phyloP scores from a whole-genome alignment of 2,113 vertebrate genomes.

The Uropsilus gracilis region DNA sequence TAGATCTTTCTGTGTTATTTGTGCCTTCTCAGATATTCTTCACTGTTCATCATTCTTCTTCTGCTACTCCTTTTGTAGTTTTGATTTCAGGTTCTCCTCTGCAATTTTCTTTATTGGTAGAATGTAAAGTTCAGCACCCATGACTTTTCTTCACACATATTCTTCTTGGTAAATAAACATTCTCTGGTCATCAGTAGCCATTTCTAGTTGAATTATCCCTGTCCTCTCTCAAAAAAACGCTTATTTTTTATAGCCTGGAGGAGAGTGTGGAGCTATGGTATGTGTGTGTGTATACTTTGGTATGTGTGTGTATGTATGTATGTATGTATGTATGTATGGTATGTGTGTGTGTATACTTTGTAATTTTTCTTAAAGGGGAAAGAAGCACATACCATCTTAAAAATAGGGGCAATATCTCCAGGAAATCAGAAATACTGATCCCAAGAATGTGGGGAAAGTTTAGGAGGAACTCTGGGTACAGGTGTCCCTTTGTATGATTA shows the following conservation, averaged over 20 bases:
- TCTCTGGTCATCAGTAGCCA: background rate
- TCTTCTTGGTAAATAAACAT: background rate
- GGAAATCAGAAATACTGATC: slow-evolving; percentile 16
- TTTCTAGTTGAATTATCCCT: background rate
- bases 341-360: background rate
- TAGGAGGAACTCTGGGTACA: background rate
- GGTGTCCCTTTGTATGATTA: no score
- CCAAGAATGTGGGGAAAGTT: background rate
- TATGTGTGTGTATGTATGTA: no score
- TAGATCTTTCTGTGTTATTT: background rate
- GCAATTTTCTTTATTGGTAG: background rate
- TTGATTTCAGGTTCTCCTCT: background rate
- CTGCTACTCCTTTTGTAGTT: background rate
- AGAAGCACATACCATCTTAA: background rate
- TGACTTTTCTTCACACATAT: background rate
- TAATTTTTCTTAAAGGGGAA: background rate
- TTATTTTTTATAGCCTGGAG: background rate
- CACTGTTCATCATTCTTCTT: background rate
- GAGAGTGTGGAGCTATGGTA: background rate
- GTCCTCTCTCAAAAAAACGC: background rate
- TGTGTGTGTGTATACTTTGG: background rate
- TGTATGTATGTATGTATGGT: no score
- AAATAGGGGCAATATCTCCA: background rate
- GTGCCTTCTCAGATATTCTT: background rate
- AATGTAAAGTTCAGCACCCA: background rate